Conservation (phyloP, 2,888 invertebrate species). For the Druceiella hillmani region DNA sequence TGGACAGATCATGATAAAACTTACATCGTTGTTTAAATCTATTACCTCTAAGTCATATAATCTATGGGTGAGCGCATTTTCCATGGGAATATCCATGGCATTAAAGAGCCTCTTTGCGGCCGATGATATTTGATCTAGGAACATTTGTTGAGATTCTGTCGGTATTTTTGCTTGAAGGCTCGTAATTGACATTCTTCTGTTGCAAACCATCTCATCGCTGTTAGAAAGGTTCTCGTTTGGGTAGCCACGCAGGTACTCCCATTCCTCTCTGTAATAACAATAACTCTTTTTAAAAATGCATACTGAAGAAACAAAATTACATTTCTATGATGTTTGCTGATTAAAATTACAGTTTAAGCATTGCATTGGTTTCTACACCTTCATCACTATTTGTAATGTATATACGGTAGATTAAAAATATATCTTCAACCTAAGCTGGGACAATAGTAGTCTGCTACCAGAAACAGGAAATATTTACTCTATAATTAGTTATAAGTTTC, state of each 20-base stretch:
- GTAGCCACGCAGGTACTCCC: slow-evolving; percentile 78
- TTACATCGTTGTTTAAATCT: slow-evolving; percentile 85
- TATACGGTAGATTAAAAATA: too few species aligned
- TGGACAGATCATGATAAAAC: slow-evolving; percentile 88
- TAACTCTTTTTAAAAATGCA: too few species aligned
- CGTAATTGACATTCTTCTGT: slow-evolving; percentile 34
- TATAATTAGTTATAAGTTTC: too few species aligned
- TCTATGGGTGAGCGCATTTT: slow-evolving; percentile 68
- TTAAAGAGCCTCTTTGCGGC: slow-evolving; percentile 71
- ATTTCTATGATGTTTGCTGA: too few species aligned
- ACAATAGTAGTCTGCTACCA: too few species aligned
- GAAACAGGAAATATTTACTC: too few species aligned
- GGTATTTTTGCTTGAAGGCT: slow-evolving; percentile 37
- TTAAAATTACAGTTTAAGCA: too few species aligned
- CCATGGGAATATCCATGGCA: slow-evolving; percentile 71
- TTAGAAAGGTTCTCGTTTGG: slow-evolving; percentile 35
- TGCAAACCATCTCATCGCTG: too few species aligned
- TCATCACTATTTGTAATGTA: too few species aligned
- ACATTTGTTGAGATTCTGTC: slow-evolving; percentile 75
- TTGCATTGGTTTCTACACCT: too few species aligned
- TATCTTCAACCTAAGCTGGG: too few species aligned
- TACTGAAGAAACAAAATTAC: too few species aligned
- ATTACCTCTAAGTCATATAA: slow-evolving; percentile 92
- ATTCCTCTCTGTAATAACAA: slow-evolving; percentile 75
- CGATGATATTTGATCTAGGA: slow-evolving; percentile 70